Evolutionary conservation across 1,140 invertebrate species (phyloP).

Genomic region (Ceratina japonica): DNA sequence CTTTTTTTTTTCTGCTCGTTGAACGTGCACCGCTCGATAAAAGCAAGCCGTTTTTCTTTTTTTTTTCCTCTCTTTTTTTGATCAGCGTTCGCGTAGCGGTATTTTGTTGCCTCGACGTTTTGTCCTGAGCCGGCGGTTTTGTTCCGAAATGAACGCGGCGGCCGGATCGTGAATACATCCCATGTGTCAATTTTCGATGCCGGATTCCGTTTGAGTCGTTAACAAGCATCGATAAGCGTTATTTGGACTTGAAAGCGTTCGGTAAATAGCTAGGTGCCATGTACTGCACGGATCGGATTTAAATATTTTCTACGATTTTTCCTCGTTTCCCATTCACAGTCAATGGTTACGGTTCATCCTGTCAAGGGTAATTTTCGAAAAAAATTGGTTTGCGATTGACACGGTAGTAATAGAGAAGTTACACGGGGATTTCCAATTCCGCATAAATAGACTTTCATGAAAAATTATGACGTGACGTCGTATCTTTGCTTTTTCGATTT

Average conservation of each 20-base stretch:
- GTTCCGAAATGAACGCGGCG: slow-evolving; percentile 4
- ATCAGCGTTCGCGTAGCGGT: slow-evolving; percentile 37
- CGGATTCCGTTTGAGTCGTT: slow-evolving; percentile 8
- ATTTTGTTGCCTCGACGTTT: slow-evolving; percentile 39
- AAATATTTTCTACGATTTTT: not conserved
- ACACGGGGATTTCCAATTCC: too few species aligned
- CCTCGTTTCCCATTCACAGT: not conserved
- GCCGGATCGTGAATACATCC: slow-evolving; percentile 1
- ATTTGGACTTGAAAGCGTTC: not conserved
- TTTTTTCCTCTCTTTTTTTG: slow-evolving; percentile 20
- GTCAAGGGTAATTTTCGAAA: not conserved
- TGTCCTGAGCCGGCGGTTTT: slow-evolving; percentile 22
- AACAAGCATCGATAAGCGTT: slow-evolving; percentile 19
- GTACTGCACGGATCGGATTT: not conserved
- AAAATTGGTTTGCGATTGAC: too few species aligned
- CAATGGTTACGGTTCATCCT: not conserved
- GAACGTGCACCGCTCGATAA: slow-evolving; percentile 24
- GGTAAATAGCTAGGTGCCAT: slow-evolving; percentile 10
- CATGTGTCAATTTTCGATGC: slow-evolving; percentile 30
- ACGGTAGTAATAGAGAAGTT: too few species aligned
- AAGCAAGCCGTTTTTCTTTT: not conserved
- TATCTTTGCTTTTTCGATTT: too few species aligned
- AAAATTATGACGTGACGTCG: too few species aligned
- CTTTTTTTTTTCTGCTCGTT: slow-evolving; percentile 16
- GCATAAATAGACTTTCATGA: too few species aligned